These are phyloP conservation scores for Helicoverpa zea DNA, from an alignment of 1,140 invertebrate genomes.

Conservation along the genomic window DNA sequence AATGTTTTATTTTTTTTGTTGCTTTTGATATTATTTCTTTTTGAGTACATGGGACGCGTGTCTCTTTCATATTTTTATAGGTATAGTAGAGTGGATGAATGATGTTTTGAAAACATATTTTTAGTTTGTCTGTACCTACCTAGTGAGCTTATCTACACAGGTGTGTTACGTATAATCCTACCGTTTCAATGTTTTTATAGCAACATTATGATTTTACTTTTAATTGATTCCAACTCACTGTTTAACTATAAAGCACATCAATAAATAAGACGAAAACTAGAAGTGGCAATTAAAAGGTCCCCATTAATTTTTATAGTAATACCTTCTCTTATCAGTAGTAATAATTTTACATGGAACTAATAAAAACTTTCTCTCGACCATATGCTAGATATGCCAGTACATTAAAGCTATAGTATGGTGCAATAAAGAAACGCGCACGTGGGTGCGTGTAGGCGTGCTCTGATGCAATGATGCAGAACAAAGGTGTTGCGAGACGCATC, in stretches of 20 bases:
- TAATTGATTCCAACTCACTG: too few species aligned
- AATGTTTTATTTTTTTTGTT: constrained; percentile 36
- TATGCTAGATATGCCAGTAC: neutral
- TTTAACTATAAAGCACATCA: too few species aligned
- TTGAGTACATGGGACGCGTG: neutral
- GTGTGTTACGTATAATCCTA: too few species aligned
- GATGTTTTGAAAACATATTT: too few species aligned
- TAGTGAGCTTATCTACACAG: too few species aligned
- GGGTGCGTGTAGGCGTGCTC: neutral
- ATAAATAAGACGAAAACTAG: too few species aligned
- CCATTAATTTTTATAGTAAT: too few species aligned
- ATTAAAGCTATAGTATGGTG: neutral
- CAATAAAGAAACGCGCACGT: constrained; percentile 7
- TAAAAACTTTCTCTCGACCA: neutral
- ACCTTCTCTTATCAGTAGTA: neutral
- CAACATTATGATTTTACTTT: too few species aligned
- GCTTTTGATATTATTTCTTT: constrained; percentile 12
- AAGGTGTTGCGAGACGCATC: constrained; percentile 27
- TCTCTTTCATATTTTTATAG: neutral
- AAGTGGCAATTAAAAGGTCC: too few species aligned
- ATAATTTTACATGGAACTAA: neutral
- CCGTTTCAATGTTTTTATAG: too few species aligned
- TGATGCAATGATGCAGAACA: constrained; percentile 21
- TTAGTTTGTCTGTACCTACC: too few species aligned
- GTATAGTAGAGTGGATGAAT: neutral